A percentile compares a stretch with the other conserved stretches of the same genome.
phyloP scores from a whole-genome alignment of 2,888 invertebrate genomes.

The Idaea aversata region DNA sequence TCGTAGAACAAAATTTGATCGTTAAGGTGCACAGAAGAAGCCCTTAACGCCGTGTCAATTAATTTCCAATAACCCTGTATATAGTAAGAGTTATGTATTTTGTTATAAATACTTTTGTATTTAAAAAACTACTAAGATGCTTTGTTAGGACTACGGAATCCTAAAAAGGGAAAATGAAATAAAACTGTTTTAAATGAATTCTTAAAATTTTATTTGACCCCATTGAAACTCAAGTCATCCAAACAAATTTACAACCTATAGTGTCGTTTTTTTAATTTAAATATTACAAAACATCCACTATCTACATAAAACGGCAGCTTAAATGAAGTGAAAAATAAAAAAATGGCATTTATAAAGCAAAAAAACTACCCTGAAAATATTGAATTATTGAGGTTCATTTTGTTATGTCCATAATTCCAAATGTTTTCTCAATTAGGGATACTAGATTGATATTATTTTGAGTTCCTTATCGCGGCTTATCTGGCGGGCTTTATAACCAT shows the following conservation, averaged over 20 bases:
- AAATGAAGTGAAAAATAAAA: slow-evolving; percentile 30
- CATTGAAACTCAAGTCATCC: slow-evolving; percentile 71
- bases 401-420: not conserved
- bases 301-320: slow-evolving; percentile 47
- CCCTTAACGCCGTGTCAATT: no score
- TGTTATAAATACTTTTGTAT: not conserved
- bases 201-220: slow-evolving; percentile 79
- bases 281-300: slow-evolving; percentile 54
- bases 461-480: not conserved
- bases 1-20: no score
- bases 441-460: not conserved
- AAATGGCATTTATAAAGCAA: slow-evolving; percentile 37
- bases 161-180: not conserved
- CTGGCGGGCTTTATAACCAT: no score
- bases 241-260: slow-evolving; percentile 72
- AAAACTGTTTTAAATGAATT: slow-evolving; percentile 41
- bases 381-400: not conserved
- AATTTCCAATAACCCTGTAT: no score
- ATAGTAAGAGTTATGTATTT: no score
- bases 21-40: no score
- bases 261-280: slow-evolving; percentile 44
- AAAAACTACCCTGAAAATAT: slow-evolving; percentile 45
- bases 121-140: not conserved
- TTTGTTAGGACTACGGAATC: no score
- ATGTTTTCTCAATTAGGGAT: not conserved